Conservation (phyloP, 2,113 vertebrate genomes). For the Bujurquina vittata region DNA sequence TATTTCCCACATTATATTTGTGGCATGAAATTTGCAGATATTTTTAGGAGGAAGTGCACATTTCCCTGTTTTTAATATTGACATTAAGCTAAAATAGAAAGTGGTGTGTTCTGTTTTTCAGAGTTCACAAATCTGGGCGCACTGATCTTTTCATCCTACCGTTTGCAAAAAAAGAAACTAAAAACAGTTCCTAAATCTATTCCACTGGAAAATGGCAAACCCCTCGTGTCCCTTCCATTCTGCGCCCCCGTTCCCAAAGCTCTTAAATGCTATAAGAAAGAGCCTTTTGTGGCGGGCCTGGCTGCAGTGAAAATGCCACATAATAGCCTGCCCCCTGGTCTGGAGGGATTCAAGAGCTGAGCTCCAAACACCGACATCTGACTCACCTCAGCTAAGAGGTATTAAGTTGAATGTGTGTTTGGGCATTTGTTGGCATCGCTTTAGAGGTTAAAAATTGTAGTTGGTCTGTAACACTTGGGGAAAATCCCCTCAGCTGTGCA, state of each 20-base stretch:
- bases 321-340: constrained; percentile 60
- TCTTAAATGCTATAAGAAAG: constrained; percentile 66
- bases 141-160: not conserved
- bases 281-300: constrained; percentile 66
- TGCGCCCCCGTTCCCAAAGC: constrained; percentile 38
- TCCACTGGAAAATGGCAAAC: constrained; percentile 22
- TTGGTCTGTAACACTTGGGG: constrained; percentile 16
- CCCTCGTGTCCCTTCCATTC: constrained; percentile 4
- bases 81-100: not conserved
- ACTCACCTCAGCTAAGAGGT: constrained; percentile 19
- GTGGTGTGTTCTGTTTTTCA: not conserved
- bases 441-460: constrained; percentile 12
- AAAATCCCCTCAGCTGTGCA: constrained; percentile 40
- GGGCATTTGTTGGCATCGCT: constrained; percentile 22
- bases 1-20: too few relatives aligned
- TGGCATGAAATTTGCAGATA: too few relatives aligned
- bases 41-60: not conserved
- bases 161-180: not conserved
- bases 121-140: not conserved
- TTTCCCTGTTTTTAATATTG: not conserved
- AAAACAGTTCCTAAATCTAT: not conserved
- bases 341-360: constrained; percentile 54
- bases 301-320: constrained; percentile 53
- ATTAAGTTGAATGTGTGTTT: constrained; percentile 5
- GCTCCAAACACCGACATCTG: constrained; percentile 20